These are phyloP conservation scores for Anastatus disparis DNA, from an alignment of 1,140 invertebrate genomes.

Conservation along the genomic window DNA sequence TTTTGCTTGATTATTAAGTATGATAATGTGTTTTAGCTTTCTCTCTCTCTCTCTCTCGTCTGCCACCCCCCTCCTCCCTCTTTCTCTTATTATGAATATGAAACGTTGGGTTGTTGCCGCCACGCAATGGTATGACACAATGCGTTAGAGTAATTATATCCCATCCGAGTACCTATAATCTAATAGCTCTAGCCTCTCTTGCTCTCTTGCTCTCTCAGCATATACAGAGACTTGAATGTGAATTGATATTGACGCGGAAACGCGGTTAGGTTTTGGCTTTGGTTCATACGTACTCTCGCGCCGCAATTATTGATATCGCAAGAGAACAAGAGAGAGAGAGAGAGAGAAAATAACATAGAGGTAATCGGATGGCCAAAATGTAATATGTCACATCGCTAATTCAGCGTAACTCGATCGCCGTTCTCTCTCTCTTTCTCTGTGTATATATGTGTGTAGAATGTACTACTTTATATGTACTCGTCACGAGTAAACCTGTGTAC, in stretches of 20 bases:
- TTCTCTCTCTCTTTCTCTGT: neutral
- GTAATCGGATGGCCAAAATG: slow-evolving; percentile 1
- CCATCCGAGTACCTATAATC: neutral
- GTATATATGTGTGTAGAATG: too few relatives aligned
- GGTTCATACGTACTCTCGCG: neutral
- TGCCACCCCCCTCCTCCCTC: too few relatives aligned
- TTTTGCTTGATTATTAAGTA: slow-evolving; percentile 9
- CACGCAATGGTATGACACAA: neutral
- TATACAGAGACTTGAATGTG: neutral
- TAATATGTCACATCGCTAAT: slow-evolving; percentile 35
- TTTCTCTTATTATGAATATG: too few relatives aligned
- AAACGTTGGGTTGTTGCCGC: too few relatives aligned
- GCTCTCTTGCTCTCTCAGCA: neutral
- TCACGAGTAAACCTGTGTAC: too few relatives aligned
- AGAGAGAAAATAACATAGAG: too few relatives aligned
- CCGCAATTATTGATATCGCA: slow-evolving; percentile 30
- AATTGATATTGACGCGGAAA: slow-evolving; percentile 26
- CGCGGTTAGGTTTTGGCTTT: slow-evolving; percentile 1
- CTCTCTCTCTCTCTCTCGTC: too few relatives aligned
- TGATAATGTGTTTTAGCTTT: neutral
- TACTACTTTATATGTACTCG: too few relatives aligned
- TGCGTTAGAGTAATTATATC: slow-evolving; percentile 4
- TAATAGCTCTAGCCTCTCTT: neutral
- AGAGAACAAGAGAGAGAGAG: too few relatives aligned
- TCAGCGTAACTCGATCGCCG: slow-evolving; percentile 3